Conservation (phyloP, 2,797 vertebrate genomes). For the Tolypeutes matacus region DNA sequence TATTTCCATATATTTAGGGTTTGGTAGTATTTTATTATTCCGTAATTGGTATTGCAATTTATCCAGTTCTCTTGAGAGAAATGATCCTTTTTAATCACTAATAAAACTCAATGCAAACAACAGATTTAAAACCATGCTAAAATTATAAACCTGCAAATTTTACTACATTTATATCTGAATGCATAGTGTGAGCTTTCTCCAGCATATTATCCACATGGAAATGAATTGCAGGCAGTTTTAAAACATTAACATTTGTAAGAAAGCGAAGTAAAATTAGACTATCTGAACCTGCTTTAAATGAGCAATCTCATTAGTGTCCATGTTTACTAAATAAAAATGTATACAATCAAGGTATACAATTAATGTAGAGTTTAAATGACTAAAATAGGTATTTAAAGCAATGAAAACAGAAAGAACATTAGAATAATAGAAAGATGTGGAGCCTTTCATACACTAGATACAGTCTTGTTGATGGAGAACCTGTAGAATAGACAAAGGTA, state of each 20-base stretch:
- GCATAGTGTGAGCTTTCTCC: neutral
- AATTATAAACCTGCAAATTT: constrained; percentile 55
- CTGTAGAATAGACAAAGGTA: neutral
- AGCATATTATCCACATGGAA: neutral
- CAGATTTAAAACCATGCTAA: constrained; percentile 52
- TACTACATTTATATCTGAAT: constrained; percentile 13
- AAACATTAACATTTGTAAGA: constrained; percentile 32
- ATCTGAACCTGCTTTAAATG: constrained; percentile 11
- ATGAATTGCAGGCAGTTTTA: constrained; percentile 10
- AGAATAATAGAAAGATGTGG: neutral
- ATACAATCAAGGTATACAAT: neutral
- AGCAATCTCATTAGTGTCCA: neutral
- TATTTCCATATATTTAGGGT: constrained; percentile 72
- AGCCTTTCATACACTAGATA: neutral
- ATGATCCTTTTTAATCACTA: constrained; percentile 37
- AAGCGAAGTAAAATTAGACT: neutral
- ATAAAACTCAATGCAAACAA: constrained; percentile 59
- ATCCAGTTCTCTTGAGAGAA: constrained; percentile 64
- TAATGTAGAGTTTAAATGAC: neutral
- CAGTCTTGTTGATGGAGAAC: neutral
- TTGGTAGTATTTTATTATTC: constrained; percentile 54
- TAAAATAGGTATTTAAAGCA: neutral
- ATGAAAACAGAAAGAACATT: neutral
- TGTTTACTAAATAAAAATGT: neutral
- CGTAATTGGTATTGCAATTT: constrained; percentile 62